Evolutionary conservation across 1,140 invertebrate genomes (phyloP), one percentile per base, ranked within the genome.

Genomic region (Zeugodacus cucurbitae): DNA sequence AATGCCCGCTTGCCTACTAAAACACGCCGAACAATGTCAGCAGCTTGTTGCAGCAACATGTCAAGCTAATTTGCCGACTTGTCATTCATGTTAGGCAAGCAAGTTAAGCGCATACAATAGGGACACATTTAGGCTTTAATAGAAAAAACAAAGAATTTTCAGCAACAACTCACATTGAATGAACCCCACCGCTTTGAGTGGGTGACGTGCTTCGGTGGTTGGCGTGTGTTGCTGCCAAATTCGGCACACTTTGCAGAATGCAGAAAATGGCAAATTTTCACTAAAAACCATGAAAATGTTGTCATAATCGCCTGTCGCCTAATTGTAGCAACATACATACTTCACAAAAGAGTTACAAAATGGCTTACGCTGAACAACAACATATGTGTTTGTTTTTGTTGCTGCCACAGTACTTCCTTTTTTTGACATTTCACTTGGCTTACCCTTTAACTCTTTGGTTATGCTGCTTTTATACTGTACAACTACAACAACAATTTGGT

Each of bases 271-370:
- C 8, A 82, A 29, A 26, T 48, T 44, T 74, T 82, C 41, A 82
- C 41, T 82, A 48, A 48, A 82, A 82, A 82, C 7, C 37, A 82
- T 82, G 74, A 82, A 82, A 82, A 82, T 48, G 44, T n/a, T 82
- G 41, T 29, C 74, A 82, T 82, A 82, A 82, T 82, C 74, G 74
- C 74, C 74, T 82, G 41, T 82, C 41, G 74, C 41, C 74, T 82
- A 54, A 82, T 82, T 82, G 74, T 48, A 82, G 41, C 14, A 48
- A 26, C 41, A 20, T 54, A 3, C 48, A 48, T 29, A 48, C n/a
- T 82, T 82, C 41, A 82, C 41, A 82, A 82, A 74, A 82, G 74
- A 2, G 10, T 48, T 26, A 2, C 37, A 48, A 26, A 82, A 48
- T 37, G 7, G 22, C 22, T 34, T 14, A 10, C 5, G 29, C 70